Percentiles rank a stretch among this genome's conserved stretches.
phyloP scores from a whole-genome alignment of 1,140 invertebrate genomes.

The Odontomachus brunneus region DNA sequence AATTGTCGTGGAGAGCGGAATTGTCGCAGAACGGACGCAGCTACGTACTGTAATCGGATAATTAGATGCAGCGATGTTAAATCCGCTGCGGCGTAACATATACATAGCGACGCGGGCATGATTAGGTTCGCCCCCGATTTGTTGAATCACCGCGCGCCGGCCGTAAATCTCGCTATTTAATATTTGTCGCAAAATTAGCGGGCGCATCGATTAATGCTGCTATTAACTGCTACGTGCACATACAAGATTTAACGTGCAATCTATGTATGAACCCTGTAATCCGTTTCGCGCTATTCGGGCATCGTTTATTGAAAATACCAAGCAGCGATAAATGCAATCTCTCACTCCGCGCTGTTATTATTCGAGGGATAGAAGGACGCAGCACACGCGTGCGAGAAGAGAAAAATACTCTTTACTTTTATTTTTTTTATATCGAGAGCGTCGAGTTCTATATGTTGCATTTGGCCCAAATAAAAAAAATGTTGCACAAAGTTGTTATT shows the following conservation, averaged over 20 bases:
- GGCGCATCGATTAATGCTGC: neutral
- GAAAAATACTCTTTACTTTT: slow-evolving; percentile 7
- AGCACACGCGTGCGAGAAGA: too few relatives aligned
- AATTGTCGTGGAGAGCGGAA: slow-evolving; percentile 31
- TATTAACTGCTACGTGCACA: slow-evolving; percentile 15
- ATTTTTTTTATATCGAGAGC: neutral
- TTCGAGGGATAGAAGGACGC: neutral
- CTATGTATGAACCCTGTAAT: slow-evolving; percentile 37
- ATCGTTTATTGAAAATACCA: slow-evolving; percentile 31
- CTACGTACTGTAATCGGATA: slow-evolving; percentile 33
- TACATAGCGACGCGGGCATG: neutral
- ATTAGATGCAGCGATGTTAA: slow-evolving; percentile 39
- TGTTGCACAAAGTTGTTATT: neutral
- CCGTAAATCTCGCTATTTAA: slow-evolving; percentile 27
- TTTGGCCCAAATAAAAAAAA: neutral
- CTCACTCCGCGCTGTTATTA: slow-evolving; percentile 1
- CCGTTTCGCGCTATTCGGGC: slow-evolving; percentile 11
- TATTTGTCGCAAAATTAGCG: slow-evolving; percentile 45
- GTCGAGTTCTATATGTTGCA: neutral
- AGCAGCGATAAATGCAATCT: slow-evolving; percentile 3
- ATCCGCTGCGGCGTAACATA: slow-evolving; percentile 24
- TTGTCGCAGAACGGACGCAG: slow-evolving; percentile 2
- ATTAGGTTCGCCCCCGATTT: slow-evolving; percentile 10
- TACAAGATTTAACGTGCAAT: slow-evolving; percentile 30
- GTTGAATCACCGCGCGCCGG: neutral